Evolutionary conservation across 1,140 invertebrate genomes (phyloP), one percentile per base, ranked within the genome.

Genomic region (Rhagoletis zephyria): DNA sequence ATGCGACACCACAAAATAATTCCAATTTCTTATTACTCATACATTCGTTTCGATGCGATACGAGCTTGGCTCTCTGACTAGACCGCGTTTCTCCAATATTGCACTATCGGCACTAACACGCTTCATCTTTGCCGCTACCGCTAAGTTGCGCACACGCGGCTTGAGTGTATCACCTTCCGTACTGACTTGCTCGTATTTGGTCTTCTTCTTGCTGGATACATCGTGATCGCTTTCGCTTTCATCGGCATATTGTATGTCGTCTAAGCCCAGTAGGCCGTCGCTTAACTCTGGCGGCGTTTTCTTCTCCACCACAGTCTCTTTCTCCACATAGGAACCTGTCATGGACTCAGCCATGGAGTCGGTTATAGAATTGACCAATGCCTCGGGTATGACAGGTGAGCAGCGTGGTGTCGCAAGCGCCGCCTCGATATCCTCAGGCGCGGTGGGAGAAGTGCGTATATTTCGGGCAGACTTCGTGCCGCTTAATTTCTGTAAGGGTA

Each of bases 201-300:
- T 12, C 10, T 63, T 12, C 16, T 63, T 12, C 61, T 81, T 81
- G 74, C 74, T 81, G 74, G 74, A 81, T 42, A 56, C 2, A 60
- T 88, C 88, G 12, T 64, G 60, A 88, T 88, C 86, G 51, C 91
- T 92, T 87, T 91, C 91, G 87, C 91, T 92, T 30, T 94, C 94
- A 88, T 94, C 94, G n/a, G 93, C 94, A 89, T 93, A 94, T 87
- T 93, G 93, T 14, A 94, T 94, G 77, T 94, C 94, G 64, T 94
- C 93, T 63, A 94, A 89, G 51, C 90, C 90, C 16, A 93, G 90
- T 88, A 91, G 93, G 30, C 93, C 91, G 56, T 92, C 89, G 63
- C 92, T 85, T 88, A 90, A 90, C 40, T 88, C 90, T 1, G 93
- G 91, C 0, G 92, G 92, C 0, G 93, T 91, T 0, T 92, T 92